phyloP scores from a whole-genome alignment of 2,113 vertebrate species.

The Rhinolophus sinicus region DNA sequence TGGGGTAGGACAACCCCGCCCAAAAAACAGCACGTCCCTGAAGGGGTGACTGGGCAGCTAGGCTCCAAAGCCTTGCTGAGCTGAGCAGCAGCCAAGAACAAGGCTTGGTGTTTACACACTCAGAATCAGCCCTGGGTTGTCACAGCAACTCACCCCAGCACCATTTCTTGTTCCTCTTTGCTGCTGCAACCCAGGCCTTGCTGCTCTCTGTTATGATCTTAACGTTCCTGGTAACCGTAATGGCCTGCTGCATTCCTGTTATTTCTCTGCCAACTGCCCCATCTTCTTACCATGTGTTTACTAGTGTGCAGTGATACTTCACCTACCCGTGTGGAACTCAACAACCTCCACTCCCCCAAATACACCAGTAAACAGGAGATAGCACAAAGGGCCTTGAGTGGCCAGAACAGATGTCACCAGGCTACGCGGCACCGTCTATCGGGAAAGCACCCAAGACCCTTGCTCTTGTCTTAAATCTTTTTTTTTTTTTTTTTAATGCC shows the following conservation, averaged over 20 bases:
- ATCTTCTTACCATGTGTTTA: neutral
- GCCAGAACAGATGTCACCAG: neutral
- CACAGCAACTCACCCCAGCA: slow-evolving; percentile 51
- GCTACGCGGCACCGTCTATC: neutral
- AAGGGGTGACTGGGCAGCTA: neutral
- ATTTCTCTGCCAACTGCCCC: neutral
- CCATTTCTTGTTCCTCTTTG: neutral
- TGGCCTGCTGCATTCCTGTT: neutral
- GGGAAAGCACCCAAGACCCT: neutral
- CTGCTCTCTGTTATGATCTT: neutral
- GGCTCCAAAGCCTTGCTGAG: neutral
- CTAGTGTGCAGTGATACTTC: neutral
- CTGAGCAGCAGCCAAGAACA: slow-evolving; percentile 47
- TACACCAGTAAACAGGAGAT: neutral
- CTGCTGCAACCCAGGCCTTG: neutral
- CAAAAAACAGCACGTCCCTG: neutral
- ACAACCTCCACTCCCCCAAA: neutral
- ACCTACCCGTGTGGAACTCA: neutral
- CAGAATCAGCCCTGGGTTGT: slow-evolving; percentile 32
- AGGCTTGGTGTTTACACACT: slow-evolving; percentile 52
- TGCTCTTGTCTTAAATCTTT: neutral
- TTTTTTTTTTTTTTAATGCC: neutral
- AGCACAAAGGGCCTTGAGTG: neutral
- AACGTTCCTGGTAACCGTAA: neutral
- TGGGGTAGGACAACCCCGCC: neutral